Percentiles rank a stretch among this genome's conserved stretches.
Evolutionary conservation across 2,888 invertebrate genomes (phyloP).

Genomic region (Andricus curvator): DNA sequence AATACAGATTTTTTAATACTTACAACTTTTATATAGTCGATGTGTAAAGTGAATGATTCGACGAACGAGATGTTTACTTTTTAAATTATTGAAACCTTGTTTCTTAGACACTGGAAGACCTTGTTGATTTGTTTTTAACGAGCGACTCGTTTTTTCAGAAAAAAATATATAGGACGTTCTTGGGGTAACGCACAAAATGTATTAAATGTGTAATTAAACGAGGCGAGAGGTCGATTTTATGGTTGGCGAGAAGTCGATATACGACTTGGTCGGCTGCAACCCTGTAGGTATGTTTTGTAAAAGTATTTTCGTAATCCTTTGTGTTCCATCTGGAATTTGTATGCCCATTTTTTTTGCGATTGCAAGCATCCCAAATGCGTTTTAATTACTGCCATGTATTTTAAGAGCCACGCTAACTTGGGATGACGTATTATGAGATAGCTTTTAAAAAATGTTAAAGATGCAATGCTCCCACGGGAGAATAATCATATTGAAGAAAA

Average conservation of each 20-base stretch:
- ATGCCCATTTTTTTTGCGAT: conserved; percentile 17
- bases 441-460: conserved; percentile 76
- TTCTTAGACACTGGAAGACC: not conserved
- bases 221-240: conserved; percentile 12
- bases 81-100: conserved; percentile 28
- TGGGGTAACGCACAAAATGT: conserved; percentile 36
- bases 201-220: conserved; percentile 38
- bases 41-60: conserved; percentile 22
- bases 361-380: conserved; percentile 33
- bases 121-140: conserved; percentile 17
- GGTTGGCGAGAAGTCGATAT: not conserved
- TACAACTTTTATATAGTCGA: conserved; percentile 31
- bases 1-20: conserved; percentile 33
- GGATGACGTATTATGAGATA: conserved; percentile 73
- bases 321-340: conserved; percentile 24
- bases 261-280: conserved; percentile 6
- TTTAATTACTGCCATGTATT: conserved; percentile 72
- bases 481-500: conserved; percentile 64
- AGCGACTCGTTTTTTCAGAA: not conserved
- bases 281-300: conserved; percentile 34
- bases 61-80: conserved; percentile 20
- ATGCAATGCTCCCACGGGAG: conserved; percentile 60
- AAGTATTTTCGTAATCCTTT: conserved; percentile 28
- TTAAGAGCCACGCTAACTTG: conserved; percentile 75
- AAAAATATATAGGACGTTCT: conserved; percentile 26